Evolutionary conservation across 2,888 invertebrate genomes (phyloP).

Genomic region (Poecilus cupreus): DNA sequence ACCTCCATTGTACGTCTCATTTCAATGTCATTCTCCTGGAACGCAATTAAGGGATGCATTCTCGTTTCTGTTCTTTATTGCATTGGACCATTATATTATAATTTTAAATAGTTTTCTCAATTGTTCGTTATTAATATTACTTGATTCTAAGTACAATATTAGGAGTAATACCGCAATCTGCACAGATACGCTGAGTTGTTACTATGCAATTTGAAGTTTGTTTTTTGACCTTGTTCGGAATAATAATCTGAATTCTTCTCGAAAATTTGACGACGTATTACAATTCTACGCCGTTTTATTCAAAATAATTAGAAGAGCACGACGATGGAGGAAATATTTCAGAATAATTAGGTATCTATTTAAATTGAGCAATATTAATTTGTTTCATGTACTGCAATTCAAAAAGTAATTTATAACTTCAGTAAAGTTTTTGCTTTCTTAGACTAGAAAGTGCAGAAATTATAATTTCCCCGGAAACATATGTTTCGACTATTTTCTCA

Average conservation of each 20-base stretch:
- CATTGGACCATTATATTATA: neutral
- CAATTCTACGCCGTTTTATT: too few relatives aligned
- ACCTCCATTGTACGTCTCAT: constrained; percentile 5
- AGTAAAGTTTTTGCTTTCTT: too few relatives aligned
- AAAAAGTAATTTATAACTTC: too few relatives aligned
- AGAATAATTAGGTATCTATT: too few relatives aligned
- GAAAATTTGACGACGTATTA: neutral
- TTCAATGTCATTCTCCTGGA: constrained; percentile 1
- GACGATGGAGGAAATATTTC: too few relatives aligned
- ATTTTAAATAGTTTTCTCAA: constrained; percentile 17
- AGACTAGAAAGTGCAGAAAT: too few relatives aligned
- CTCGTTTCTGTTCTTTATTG: neutral
- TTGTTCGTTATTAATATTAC: neutral
- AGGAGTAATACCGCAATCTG: neutral
- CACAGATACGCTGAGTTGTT: neutral
- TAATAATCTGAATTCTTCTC: neutral
- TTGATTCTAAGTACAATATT: neutral
- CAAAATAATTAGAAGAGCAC: too few relatives aligned
- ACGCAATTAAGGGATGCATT: constrained; percentile 27
- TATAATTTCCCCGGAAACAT: too few relatives aligned
- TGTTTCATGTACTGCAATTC: too few relatives aligned
- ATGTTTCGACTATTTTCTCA: too few relatives aligned
- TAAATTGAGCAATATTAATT: too few relatives aligned
- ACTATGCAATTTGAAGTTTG: constrained; percentile 42
- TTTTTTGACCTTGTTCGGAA: constrained; percentile 36